Percentiles rank a stretch among this genome's conserved stretches.
Conservation (phyloP, 1,140 invertebrate species). For the Chionoecetes opilio region DNA sequence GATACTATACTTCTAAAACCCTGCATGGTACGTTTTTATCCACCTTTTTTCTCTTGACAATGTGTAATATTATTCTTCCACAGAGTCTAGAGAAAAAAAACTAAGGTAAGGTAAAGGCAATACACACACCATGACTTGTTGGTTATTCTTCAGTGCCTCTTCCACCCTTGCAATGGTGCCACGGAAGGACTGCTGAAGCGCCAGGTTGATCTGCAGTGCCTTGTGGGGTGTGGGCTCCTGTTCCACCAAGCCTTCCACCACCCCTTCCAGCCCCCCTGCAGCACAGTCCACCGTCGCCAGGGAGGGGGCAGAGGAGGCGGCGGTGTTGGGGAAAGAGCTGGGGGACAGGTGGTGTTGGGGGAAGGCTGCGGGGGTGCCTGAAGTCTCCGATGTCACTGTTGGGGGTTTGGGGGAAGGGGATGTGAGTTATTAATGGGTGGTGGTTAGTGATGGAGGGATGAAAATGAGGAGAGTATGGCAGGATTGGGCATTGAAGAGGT, state of each 20-base stretch:
- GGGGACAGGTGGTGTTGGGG: no score
- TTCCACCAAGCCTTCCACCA: not conserved
- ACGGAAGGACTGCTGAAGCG: not conserved
- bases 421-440: no score
- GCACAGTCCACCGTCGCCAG: not conserved
- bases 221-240: not conserved
- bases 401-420: no score
- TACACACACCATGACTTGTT: not conserved
- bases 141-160: not conserved
- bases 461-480: no score
- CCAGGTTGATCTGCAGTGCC: slow-evolving; percentile 34
- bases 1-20: no score
- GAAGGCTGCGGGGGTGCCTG: no score
- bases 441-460: no score
- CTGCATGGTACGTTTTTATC: no score
- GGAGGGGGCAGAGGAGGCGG: not conserved
- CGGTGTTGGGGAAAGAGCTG: not conserved
- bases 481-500: no score
- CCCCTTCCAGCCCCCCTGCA: not conserved
- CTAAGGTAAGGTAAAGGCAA: no score
- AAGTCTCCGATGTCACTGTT: no score
- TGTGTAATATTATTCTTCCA: not conserved
- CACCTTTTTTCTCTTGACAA: no score
- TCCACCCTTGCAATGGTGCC: not conserved
- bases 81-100: not conserved